phyloP scores from a whole-genome alignment of 1,140 invertebrate species.

The Anastrepha obliqua region DNA sequence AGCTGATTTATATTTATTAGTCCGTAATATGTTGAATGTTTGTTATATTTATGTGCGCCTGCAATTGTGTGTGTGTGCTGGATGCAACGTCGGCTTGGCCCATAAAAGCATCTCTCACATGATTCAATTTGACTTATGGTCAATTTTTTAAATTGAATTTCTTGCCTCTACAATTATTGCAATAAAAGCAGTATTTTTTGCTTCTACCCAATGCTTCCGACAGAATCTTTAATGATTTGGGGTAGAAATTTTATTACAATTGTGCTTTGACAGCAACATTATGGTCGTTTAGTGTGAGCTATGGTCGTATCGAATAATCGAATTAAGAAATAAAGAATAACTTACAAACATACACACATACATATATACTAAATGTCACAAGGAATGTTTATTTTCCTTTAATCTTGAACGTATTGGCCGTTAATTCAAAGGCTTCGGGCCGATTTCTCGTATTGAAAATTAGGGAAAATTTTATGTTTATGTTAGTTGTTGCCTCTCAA shows the following conservation, averaged over 20 bases:
- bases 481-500: too few relatives aligned
- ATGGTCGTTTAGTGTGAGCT: slow-evolving; percentile 49
- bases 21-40: slow-evolving; percentile 50
- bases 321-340: slow-evolving; percentile 13
- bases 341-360: too few relatives aligned
- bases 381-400: too few relatives aligned
- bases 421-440: too few relatives aligned
- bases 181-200: not conserved
- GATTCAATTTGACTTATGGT: slow-evolving; percentile 52
- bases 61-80: not conserved
- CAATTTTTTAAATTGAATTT: slow-evolving; percentile 53
- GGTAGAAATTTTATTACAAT: slow-evolving; percentile 32
- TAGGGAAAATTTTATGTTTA: too few relatives aligned
- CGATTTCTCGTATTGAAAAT: too few relatives aligned
- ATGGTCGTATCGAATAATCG: not conserved
- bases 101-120: slow-evolving; percentile 51
- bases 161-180: slow-evolving; percentile 45
- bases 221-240: slow-evolving; percentile 36
- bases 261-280: slow-evolving; percentile 33
- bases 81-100: not conserved
- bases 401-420: too few relatives aligned
- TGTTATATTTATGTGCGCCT: slow-evolving; percentile 37
- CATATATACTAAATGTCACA: too few relatives aligned
- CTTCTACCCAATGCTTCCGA: slow-evolving; percentile 34
- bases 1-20: slow-evolving; percentile 55